Base-by-base conservation (phyloP, 2,888 invertebrate species). In the Drosophila atroscutellata region DNA sequence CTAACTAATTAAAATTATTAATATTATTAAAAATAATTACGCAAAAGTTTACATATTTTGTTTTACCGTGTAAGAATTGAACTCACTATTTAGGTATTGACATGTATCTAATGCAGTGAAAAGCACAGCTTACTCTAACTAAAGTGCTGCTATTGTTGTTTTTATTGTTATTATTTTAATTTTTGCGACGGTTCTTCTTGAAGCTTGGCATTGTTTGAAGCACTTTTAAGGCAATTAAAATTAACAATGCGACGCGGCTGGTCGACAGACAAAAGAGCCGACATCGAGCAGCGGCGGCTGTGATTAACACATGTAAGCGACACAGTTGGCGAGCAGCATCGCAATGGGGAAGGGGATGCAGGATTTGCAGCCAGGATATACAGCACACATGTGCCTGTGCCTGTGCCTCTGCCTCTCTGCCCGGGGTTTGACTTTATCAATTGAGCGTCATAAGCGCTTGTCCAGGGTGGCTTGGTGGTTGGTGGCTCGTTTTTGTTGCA, bases 401-500 rank as follows among this genome's bases (percentile, higher is more conserved):
- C 36, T 89, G 79, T 87, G 89, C 55, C 85, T 59, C 56, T 77
- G 70, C 24, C 24, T 26, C 24, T 26, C 2, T 26, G 26, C 69
- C 68, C 77, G 66, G 69, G 77, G 74, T 89, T 92, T 91, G 92
- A 92, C 91, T 91, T 91, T 90, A 80, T 81, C 90, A 91, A 91
- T 91, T 91, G 91, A 92, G 92, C 92, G 90, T 86, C 86, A 87
- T 87, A 84, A 80, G 89, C 85, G 89, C 85, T 64, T 52, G 67
- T 60, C 68, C 69, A 68, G 83, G 75, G 88, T 85, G 72, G 76
- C 71, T 83, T 55, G 79, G 69, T 75, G 85, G 81, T 73, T 67
- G 86, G 39, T 54, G 47, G 34, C 64, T 79, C 89, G 75, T 61
- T 89, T 76, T 76, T 74, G 81, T 75, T 81, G 83, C 76, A 89